Evolutionary conservation across 2,113 vertebrate species (phyloP).

Genomic region (Oryzias javanicus): DNA sequence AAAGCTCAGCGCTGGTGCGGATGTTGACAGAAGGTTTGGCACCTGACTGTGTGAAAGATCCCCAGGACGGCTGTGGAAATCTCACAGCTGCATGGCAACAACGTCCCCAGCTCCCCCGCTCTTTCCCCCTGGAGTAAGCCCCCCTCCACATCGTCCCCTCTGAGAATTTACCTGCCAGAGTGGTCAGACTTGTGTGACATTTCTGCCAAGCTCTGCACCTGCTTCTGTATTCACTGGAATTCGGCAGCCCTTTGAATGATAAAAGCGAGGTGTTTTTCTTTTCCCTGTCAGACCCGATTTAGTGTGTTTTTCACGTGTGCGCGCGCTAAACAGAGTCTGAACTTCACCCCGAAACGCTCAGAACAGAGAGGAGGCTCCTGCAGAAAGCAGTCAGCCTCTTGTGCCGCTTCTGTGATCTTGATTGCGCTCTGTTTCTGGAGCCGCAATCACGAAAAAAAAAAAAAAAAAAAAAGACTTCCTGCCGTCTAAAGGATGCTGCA

Average conservation of each 20-base stretch:
- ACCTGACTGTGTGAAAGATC: slow-evolving; percentile 9
- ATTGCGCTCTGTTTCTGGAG: not conserved
- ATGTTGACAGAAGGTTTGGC: slow-evolving; percentile 19
- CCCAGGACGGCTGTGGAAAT: slow-evolving; percentile 18
- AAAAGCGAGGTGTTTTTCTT: slow-evolving; percentile 1
- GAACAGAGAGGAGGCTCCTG: slow-evolving; percentile 19
- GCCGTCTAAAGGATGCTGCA: no score
- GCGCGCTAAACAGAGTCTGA: slow-evolving; percentile 23
- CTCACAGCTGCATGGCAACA: slow-evolving; percentile 35
- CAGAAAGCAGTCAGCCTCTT: slow-evolving; percentile 7
- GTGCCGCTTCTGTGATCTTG: not conserved
- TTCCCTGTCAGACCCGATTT: slow-evolving; percentile 3
- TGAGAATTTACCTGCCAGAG: slow-evolving; percentile 38
- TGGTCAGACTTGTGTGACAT: slow-evolving; percentile 44
- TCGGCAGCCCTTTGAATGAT: slow-evolving; percentile 24
- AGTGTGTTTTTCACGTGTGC: slow-evolving; percentile 20
- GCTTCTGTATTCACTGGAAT: slow-evolving; percentile 38
- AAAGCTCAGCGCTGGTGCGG: no score
- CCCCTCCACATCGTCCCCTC: not conserved
- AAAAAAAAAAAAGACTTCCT: not conserved
- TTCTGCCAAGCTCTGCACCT: slow-evolving; percentile 32
- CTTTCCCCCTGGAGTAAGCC: slow-evolving; percentile 13
- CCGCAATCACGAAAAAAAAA: not conserved
- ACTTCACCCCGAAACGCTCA: slow-evolving; percentile 7
- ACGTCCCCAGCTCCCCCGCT: slow-evolving; percentile 12